These are phyloP conservation scores for Sussaba pulchella DNA, from an alignment of 2,888 invertebrate species.

Conservation along the genomic window DNA sequence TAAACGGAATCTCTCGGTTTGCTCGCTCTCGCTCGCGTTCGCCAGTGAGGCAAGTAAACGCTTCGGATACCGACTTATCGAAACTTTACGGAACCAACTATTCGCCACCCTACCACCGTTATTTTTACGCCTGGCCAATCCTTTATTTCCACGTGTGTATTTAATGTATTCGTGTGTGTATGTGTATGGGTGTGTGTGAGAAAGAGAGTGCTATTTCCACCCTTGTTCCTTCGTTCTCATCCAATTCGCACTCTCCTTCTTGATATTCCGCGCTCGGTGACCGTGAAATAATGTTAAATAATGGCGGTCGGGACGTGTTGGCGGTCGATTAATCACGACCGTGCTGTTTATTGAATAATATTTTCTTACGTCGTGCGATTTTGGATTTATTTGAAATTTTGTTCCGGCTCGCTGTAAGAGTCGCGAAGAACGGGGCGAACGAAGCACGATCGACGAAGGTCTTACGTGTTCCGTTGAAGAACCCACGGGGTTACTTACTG, in stretches of 20 bases:
- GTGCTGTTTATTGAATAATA: conserved; percentile 40
- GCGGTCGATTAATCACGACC: conserved; percentile 22
- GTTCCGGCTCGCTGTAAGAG: background rate
- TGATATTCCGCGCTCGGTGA: conserved; percentile 16
- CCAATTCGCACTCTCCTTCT: background rate
- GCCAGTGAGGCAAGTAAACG: conserved; percentile 75
- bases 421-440: too few relatives aligned
- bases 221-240: conserved; percentile 40
- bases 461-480: conserved; percentile 3
- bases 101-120: conserved; percentile 59
- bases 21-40: conserved; percentile 22
- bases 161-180: too few relatives aligned
- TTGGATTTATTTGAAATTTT: conserved; percentile 1
- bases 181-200: too few relatives aligned
- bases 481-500: conserved; percentile 53
- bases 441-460: conserved; percentile 8
- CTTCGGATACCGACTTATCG: conserved; percentile 77
- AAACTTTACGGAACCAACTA: conserved; percentile 77
- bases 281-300: conserved; percentile 23
- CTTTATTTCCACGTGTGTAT: conserved; percentile 29
- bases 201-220: conserved; percentile 42
- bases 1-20: too few relatives aligned
- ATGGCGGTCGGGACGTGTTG: background rate
- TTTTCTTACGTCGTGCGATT: conserved; percentile 5
- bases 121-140: conserved; percentile 65